Evolutionary conservation across 2,113 vertebrate species (phyloP).

Genomic region (Apteryx owenii): DNA sequence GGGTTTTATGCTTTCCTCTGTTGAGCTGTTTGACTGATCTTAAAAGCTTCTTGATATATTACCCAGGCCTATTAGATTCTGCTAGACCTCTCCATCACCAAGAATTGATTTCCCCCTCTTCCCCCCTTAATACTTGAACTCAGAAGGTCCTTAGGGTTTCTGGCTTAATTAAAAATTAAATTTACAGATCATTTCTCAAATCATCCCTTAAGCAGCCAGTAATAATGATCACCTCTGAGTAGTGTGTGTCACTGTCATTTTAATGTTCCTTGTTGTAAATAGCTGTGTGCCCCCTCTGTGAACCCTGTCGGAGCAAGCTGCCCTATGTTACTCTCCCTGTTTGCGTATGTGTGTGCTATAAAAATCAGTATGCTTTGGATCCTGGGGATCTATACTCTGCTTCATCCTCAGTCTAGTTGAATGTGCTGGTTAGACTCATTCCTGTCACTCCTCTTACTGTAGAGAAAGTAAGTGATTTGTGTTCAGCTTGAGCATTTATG

Average conservation of each 20-base stretch:
- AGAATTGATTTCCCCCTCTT: slow-evolving; percentile 38
- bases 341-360: neutral
- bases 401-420: neutral
- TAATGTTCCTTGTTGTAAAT: slow-evolving; percentile 24
- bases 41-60: neutral
- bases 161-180: slow-evolving; percentile 80
- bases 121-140: slow-evolving; percentile 57
- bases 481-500: neutral
- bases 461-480: neutral
- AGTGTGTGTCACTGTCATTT: slow-evolving; percentile 53
- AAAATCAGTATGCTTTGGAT: neutral
- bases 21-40: slow-evolving; percentile 17
- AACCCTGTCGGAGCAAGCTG: neutral
- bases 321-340: neutral
- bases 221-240: slow-evolving; percentile 63
- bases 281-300: slow-evolving; percentile 16
- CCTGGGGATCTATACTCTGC: neutral
- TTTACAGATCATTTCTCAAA: slow-evolving; percentile 76
- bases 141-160: slow-evolving; percentile 55
- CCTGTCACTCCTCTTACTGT: neutral
- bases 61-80: slow-evolving; percentile 3
- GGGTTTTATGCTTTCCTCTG: slow-evolving; percentile 59
- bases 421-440: neutral
- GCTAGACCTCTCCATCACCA: slow-evolving; percentile 45
- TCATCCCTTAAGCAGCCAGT: slow-evolving; percentile 69